A percentile compares a stretch with the other conserved stretches of the same genome.
Conservation (phyloP, 2,888 invertebrate species). For the Polyploca ridens region DNA sequence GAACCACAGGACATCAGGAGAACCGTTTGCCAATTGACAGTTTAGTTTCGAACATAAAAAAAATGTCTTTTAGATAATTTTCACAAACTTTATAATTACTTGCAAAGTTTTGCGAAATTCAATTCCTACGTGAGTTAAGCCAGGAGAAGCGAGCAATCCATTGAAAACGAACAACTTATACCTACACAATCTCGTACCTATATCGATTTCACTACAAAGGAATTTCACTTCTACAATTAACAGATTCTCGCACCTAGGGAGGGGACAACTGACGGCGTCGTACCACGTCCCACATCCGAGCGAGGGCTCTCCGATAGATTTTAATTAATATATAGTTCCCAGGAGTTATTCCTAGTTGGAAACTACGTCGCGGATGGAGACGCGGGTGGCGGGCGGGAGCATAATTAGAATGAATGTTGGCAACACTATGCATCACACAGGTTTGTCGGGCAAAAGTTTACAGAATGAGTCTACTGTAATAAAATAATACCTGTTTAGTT, state of each 20-base stretch:
- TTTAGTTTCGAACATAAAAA: too few species aligned
- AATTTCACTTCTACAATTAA: not conserved
- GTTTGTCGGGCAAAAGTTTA: not conserved
- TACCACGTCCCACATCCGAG: constrained; percentile 21
- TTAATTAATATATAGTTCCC: constrained; percentile 65
- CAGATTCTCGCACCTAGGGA: not conserved
- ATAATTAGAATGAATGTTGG: constrained; percentile 59
- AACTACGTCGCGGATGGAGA: constrained; percentile 23
- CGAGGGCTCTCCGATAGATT: constrained; percentile 50
- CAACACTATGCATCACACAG: constrained; percentile 25
- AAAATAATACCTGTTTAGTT: too few species aligned
- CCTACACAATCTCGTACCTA: not conserved
- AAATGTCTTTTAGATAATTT: too few species aligned
- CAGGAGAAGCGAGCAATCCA: too few species aligned
- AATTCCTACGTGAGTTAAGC: too few species aligned
- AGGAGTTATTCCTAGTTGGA: constrained; percentile 50
- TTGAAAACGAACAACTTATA: too few species aligned
- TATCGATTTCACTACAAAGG: not conserved
- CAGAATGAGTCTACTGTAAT: not conserved
- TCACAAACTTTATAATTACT: too few species aligned
- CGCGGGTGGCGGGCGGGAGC: constrained; percentile 17
- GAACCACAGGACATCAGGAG: too few species aligned
- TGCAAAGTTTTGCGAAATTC: too few species aligned
- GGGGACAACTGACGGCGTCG: not conserved
- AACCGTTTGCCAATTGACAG: too few species aligned